phyloP scores from a whole-genome alignment of 2,797 vertebrate species.

The Spondyliosoma cantharus region DNA sequence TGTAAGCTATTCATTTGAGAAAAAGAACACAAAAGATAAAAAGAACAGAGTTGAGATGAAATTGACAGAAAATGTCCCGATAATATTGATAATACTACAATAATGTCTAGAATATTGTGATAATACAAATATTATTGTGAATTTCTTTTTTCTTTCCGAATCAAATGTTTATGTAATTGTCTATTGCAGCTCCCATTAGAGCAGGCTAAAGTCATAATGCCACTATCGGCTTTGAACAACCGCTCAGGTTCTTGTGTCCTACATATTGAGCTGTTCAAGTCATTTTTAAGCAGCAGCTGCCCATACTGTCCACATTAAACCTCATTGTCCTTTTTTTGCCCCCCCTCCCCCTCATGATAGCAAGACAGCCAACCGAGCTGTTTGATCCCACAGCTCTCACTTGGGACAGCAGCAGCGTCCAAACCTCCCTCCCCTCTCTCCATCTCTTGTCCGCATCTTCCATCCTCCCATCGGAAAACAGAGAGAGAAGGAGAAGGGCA shows the following conservation, averaged over 20 bases:
- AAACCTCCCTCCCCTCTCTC: constrained; percentile 20
- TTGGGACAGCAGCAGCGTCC: constrained; percentile 32
- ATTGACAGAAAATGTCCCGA: too few species aligned
- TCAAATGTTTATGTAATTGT: background rate
- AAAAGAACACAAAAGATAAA: too few species aligned
- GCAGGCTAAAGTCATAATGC: background rate
- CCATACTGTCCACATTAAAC: constrained; percentile 31
- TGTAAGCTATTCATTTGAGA: too few species aligned
- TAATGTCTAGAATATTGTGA: too few species aligned
- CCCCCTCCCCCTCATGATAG: constrained; percentile 31
- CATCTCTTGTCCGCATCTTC: constrained; percentile 15
- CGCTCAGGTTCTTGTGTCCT: background rate
- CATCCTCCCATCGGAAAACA: constrained; percentile 27
- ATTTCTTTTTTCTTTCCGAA: background rate
- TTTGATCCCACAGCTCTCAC: constrained; percentile 56
- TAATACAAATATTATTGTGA: too few species aligned
- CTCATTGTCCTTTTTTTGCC: constrained; percentile 37
- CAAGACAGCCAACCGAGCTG: constrained; percentile 32
- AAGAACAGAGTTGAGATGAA: too few species aligned
- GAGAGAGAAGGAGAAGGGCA: constrained; percentile 47
- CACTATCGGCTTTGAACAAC: background rate
- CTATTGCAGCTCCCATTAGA: background rate
- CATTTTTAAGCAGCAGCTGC: constrained; percentile 33
- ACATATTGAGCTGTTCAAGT: background rate
- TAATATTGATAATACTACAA: too few species aligned